These are phyloP conservation scores for Volucella inanis DNA, from an alignment of 2,888 invertebrate genomes.

Conservation along the genomic window DNA sequence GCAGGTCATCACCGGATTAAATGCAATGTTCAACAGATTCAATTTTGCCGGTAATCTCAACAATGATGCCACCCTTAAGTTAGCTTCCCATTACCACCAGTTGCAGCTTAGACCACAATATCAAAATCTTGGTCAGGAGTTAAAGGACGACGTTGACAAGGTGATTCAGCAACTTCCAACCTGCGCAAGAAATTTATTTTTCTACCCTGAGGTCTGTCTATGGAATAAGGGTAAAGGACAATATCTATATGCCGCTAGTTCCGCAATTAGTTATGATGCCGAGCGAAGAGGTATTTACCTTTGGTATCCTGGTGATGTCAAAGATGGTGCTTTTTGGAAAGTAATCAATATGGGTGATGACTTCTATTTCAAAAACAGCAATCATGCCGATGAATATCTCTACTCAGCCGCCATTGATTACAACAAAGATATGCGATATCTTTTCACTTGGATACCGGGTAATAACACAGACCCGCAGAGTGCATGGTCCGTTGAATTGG, in stretches of 20 bases:
- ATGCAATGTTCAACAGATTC: slow-evolving; percentile 37
- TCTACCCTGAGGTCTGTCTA: slow-evolving; percentile 12
- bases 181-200: slow-evolving; percentile 40
- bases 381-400: slow-evolving; percentile 39
- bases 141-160: slow-evolving; percentile 1
- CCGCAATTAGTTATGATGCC: slow-evolving; percentile 29
- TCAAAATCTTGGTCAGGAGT: background rate
- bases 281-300: slow-evolving; percentile 30
- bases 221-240: slow-evolving; percentile 43
- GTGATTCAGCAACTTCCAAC: slow-evolving; percentile 26
- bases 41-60: slow-evolving; percentile 38
- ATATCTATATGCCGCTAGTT: slow-evolving; percentile 33
- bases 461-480: slow-evolving; percentile 51
- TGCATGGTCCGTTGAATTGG: slow-evolving; percentile 42
- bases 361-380: slow-evolving; percentile 22
- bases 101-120: slow-evolving; percentile 15
- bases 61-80: slow-evolving; percentile 27
- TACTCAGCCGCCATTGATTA: slow-evolving; percentile 21
- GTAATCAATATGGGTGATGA: slow-evolving; percentile 4
- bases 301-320: slow-evolving; percentile 37
- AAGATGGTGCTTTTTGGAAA: background rate
- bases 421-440: slow-evolving; percentile 41
- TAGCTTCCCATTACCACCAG: background rate
- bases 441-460: slow-evolving; percentile 49
- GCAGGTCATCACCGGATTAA: slow-evolving; percentile 38